Conservation (phyloP, 2,888 invertebrate species). For the Trilocha varians region DNA sequence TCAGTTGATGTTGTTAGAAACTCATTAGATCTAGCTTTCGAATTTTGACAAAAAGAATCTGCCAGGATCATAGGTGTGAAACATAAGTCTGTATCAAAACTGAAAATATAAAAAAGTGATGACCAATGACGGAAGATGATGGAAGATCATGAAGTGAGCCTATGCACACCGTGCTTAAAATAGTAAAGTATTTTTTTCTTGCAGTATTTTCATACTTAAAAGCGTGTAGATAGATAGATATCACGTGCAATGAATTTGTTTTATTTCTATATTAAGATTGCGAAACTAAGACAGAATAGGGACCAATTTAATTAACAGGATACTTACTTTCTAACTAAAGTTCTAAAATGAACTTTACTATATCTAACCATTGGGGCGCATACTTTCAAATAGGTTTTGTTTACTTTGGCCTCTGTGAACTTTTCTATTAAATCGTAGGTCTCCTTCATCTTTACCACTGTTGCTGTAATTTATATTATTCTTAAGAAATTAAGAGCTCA, state of each 20-base stretch:
- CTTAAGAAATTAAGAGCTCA: too few relatives aligned
- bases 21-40: conserved; percentile 87
- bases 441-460: neutral
- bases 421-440: conserved; percentile 74
- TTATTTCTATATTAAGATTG: too few relatives aligned
- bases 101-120: conserved; percentile 35
- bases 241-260: too few relatives aligned
- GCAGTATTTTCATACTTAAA: too few relatives aligned
- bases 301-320: neutral
- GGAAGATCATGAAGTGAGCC: too few relatives aligned
- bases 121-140: too few relatives aligned
- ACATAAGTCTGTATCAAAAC: conserved; percentile 89
- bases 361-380: conserved; percentile 98
- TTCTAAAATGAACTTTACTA: conserved; percentile 74
- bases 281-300: too few relatives aligned
- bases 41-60: conserved; percentile 91
- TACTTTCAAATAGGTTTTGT: conserved; percentile 78
- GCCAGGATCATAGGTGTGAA: conserved; percentile 98
- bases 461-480: too few relatives aligned
- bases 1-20: conserved; percentile 85
- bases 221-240: too few relatives aligned
- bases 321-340: conserved; percentile 58
- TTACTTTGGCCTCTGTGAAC: conserved; percentile 69
- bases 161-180: too few relatives aligned
- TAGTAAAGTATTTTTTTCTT: too few relatives aligned